Conservation (phyloP, 2,888 invertebrate genomes). For the Epistrophe grossulariae region DNA sequence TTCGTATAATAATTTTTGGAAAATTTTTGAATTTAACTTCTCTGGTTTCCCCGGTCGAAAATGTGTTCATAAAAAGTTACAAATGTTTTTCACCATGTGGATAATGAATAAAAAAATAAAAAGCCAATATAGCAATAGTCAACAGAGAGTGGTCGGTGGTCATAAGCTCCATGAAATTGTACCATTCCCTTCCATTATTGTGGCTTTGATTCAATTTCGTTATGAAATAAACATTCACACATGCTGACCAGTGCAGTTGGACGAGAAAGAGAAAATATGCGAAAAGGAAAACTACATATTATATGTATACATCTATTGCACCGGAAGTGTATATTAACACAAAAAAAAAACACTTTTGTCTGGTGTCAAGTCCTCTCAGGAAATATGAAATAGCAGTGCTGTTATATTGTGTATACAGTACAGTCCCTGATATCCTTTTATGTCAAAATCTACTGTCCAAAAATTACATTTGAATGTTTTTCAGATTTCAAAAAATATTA, state of each 20-base stretch:
- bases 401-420: neutral
- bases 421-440: neutral
- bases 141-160: neutral
- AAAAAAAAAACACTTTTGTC: conserved; percentile 2
- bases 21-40: neutral
- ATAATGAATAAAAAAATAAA: neutral
- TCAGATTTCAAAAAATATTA: too few species aligned
- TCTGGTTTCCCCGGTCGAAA: neutral
- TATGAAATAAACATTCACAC: conserved; percentile 58
- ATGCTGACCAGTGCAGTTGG: conserved; percentile 21
- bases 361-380: conserved; percentile 28
- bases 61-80: neutral
- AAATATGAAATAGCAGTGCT: neutral
- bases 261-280: neutral
- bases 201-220: conserved; percentile 63
- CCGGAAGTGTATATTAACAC: neutral
- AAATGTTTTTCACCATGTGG: neutral
- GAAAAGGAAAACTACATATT: conserved; percentile 1
- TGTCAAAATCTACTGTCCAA: too few species aligned
- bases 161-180: conserved; percentile 44
- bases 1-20: neutral
- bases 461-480: too few species aligned
- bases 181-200: conserved; percentile 45
- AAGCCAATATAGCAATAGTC: conserved; percentile 4
- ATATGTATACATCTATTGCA: conserved; percentile 1